Base-by-base conservation (phyloP, 2,113 vertebrate genomes). In the Pedetes capensis region DNA sequence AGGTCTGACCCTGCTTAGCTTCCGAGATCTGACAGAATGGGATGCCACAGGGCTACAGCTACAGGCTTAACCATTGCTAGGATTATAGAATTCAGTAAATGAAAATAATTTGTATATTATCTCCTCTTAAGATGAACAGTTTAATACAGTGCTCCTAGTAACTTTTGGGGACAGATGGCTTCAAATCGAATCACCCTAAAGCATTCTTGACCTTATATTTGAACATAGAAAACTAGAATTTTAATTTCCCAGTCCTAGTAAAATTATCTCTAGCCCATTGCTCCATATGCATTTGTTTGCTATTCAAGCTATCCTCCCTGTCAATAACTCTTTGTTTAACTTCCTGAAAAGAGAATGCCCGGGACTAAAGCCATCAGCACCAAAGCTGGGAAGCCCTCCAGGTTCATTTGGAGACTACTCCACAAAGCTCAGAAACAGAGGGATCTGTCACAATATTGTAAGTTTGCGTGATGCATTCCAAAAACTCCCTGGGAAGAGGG, bases 311-410 rank as follows among this genome's bases (percentile, higher is more conserved):
- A 57, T 69, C 39, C 25, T 68, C 39, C 4, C 71, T 13, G 12
- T 72, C 39, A 66, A 34, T 63, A 59, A 87, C 11, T 69, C 71
- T 71, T 72, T 42, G 37, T 57, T 89, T 82, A 22, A n/a, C 23
- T 82, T 88, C 75, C 75, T 79, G 16, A 68, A 57, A 94, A 95
- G 79, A 96, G 42, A 87, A 75, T 13, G 32, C 37, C 0, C 2
- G 42, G 53, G 18, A 68, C 57, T 61, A 63, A 96, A 93, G 14
- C 18, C 18, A 87, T 44, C 27, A n/a, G 57, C 83, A 92, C 37
- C 87, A 57, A 93, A 96, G 72, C 49, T 95, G 95, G 93, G 82
- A 95, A 90, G 80, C 29, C 32, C 88, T 96, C 87, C 96, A 97
- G 71, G 39, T 51, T 78, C 49, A 5, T 89, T 96, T 90, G 87